Conservation (phyloP, 2,113 vertebrate genomes). For the Pitta sordida region DNA sequence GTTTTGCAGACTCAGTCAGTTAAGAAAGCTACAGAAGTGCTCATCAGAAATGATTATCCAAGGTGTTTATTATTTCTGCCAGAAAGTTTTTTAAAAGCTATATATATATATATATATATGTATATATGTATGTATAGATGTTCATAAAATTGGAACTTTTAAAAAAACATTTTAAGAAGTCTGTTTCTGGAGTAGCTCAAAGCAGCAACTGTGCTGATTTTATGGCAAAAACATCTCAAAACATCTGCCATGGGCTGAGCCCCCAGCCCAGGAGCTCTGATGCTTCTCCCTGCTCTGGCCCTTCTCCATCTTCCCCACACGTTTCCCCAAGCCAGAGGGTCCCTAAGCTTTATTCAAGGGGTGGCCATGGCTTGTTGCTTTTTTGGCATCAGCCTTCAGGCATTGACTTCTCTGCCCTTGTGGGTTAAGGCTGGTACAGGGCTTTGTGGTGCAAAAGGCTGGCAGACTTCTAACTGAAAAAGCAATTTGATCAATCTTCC, state of each 20-base stretch:
- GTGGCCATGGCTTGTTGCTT: not conserved
- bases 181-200: not conserved
- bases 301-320: not conserved
- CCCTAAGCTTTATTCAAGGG: not conserved
- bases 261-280: not conserved
- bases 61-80: not conserved
- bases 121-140: too few relatives aligned
- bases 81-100: not conserved
- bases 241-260: not conserved
- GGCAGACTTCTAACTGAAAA: not conserved
- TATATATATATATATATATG: not conserved
- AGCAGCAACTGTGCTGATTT: not conserved
- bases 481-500: not conserved
- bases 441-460: not conserved
- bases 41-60: not conserved
- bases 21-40: constrained; percentile 6
- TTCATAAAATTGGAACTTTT: not conserved
- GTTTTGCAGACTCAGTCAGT: not conserved
- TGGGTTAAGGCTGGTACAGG: not conserved
- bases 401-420: not conserved
- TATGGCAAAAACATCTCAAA: not conserved
- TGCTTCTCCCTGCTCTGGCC: not conserved
- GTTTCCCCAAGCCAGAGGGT: not conserved
- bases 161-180: rapidly evolving
- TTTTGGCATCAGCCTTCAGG: rapidly evolving